Percentiles rank a stretch among this genome's conserved stretches.
Evolutionary conservation across 2,797 vertebrate genomes (phyloP).

Genomic region (Triplophysa bombifrons): DNA sequence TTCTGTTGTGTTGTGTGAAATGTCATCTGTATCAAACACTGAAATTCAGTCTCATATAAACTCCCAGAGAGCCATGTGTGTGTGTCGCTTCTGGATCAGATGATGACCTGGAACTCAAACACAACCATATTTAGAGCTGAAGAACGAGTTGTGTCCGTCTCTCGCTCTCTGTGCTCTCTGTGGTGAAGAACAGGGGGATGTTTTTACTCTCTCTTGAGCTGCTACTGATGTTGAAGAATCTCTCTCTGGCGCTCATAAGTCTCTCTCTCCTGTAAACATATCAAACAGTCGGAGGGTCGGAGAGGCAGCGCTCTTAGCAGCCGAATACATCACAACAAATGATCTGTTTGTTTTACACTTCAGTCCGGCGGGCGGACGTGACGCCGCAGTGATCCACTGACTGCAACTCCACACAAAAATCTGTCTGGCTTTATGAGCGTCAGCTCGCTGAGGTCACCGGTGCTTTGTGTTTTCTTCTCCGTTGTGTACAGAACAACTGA

Average conservation of each 20-base stretch:
- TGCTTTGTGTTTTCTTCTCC: neutral
- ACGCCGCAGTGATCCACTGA: conserved; percentile 22
- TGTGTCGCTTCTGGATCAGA: conserved; percentile 39
- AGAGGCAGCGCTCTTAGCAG: conserved; percentile 43
- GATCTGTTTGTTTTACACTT: conserved; percentile 49
- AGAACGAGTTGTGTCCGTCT: neutral
- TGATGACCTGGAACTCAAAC: conserved; percentile 42
- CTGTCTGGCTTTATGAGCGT: conserved; percentile 40
- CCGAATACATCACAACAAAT: conserved; percentile 52
- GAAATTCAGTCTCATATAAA: too few species aligned
- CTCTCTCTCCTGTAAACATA: conserved; percentile 59
- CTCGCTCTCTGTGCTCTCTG: conserved; percentile 10
- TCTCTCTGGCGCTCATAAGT: conserved; percentile 42
- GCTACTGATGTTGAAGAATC: too few species aligned
- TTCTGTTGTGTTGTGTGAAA: too few species aligned
- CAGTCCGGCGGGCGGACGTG: conserved; percentile 1
- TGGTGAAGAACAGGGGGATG: too few species aligned
- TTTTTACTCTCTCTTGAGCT: too few species aligned
- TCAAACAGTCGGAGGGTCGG: conserved; percentile 36
- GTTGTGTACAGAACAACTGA: too few species aligned
- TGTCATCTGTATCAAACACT: too few species aligned
- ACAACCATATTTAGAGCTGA: conserved; percentile 57
- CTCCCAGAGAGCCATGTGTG: conserved; percentile 7
- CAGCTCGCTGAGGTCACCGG: neutral
- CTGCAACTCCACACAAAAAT: neutral